Percentiles rank a stretch among this genome's conserved stretches.
phyloP scores from a whole-genome alignment of 35 echinoderm and acorn worm genomes.

The Strongylocentrotus purpuratus region DNA sequence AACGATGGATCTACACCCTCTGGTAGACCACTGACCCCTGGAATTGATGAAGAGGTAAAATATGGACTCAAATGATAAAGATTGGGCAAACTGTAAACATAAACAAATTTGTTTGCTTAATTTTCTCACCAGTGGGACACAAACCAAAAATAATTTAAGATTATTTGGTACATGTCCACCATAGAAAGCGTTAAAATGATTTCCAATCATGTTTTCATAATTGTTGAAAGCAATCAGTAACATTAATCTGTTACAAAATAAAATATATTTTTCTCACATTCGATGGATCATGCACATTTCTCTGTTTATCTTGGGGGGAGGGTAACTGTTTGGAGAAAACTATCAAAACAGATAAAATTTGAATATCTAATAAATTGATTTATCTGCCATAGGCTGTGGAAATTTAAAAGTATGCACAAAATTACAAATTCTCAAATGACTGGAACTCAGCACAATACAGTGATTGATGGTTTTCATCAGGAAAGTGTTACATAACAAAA shows the following conservation, averaged over 20 bases:
- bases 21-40: slow-evolving; percentile 66
- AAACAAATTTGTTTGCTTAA: too few relatives aligned
- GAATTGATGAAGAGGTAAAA: neutral
- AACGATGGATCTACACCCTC: slow-evolving; percentile 98
- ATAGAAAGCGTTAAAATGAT: neutral
- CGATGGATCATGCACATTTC: too few relatives aligned
- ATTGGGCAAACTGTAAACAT: too few relatives aligned
- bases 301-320: too few relatives aligned
- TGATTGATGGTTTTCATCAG: neutral
- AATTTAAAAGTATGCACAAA: too few relatives aligned
- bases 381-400: neutral
- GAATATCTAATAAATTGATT: neutral
- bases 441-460: too few relatives aligned
- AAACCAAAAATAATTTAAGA: too few relatives aligned
- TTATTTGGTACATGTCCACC: neutral
- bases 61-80: neutral
- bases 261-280: too few relatives aligned
- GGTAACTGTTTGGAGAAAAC: too few relatives aligned
- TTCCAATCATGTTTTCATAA: neutral
- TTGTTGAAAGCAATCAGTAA: neutral
- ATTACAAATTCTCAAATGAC: too few relatives aligned
- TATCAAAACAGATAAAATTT: neutral
- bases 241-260: too few relatives aligned
- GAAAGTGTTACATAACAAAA: neutral
- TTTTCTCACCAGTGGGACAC: too few relatives aligned